Base-by-base conservation (phyloP, 2,113 vertebrate species). In the Alethe castanea region DNA sequence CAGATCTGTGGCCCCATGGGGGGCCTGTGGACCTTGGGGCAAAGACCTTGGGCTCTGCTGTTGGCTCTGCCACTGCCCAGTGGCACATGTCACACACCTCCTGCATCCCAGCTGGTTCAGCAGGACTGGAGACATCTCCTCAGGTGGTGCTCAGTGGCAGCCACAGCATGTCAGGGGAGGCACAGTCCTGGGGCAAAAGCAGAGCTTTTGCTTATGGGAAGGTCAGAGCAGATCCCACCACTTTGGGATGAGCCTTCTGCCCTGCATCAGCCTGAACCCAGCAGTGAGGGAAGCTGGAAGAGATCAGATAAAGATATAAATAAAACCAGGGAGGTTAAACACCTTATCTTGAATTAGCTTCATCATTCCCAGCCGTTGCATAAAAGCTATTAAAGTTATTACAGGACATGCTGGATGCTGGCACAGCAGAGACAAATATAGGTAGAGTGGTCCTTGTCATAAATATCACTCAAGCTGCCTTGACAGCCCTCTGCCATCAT, bases 371-470 rank as follows among this genome's bases (percentile, higher is more conserved):
- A 60, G 62, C 44, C 1, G 0, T 77, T 90, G 71, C 66, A 69
- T 80, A 92, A 88, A 95, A 92, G 76, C 86, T 57, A 56, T 76
- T 88, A 72, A 64, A 77, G 40, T 86, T 90, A 76, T 94, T 88
- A 82, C 62, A 80, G 88, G 86, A 36, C 71, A 28, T 5, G 15
- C 57, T 86, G 86, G 70, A 38, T 80, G 93, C 94, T 95, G 72
- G 76, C 62, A 44, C 62, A 92, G 66, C 79, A 57, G 86, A 88
- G 80, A 80, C 82, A 92, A 95, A 82, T 76, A 48, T 4, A 93
- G 74, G 65, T 81, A 24, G 65, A 74, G 69, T 5, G 4, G 44
- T 61, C 82, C 71, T 88, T 82, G 66, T 76, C 82, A 60, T 76
- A 92, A 86, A 71, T 79, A 92, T 35, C 82, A 71, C 61, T 81